phyloP scores from a whole-genome alignment of 2,888 invertebrate genomes.

The Machimus atricapillus region DNA sequence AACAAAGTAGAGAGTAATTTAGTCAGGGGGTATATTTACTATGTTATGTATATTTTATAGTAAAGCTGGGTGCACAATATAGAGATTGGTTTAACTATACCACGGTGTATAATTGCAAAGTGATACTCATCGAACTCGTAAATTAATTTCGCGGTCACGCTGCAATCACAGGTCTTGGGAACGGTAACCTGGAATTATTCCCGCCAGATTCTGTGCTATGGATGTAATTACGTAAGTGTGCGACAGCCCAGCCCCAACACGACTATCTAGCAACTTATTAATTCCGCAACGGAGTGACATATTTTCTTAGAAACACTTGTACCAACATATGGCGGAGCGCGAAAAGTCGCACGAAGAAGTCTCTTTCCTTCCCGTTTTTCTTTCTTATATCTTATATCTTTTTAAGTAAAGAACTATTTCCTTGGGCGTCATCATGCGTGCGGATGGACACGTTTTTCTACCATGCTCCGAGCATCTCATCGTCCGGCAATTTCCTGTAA shows the following conservation, averaged over 20 bases:
- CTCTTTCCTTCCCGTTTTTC: background rate
- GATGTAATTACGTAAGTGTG: background rate
- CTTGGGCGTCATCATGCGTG: background rate
- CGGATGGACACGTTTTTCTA: background rate
- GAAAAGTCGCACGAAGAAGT: background rate
- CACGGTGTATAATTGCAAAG: background rate
- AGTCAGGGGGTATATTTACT: background rate
- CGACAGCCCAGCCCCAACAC: background rate
- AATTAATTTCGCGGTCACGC: background rate
- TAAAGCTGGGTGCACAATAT: background rate
- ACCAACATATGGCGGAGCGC: background rate
- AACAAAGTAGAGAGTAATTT: background rate
- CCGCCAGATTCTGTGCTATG: background rate
- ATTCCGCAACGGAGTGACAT: background rate
- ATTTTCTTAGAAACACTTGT: background rate
- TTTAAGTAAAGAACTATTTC: background rate
- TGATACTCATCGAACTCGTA: background rate
- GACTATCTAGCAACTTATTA: background rate
- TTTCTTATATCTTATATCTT: too few relatives aligned
- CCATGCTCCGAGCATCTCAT: background rate
- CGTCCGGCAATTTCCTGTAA: background rate
- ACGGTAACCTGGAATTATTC: background rate
- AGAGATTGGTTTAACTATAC: background rate
- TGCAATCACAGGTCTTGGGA: background rate
- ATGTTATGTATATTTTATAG: background rate